Conservation (phyloP, 2,113 vertebrate genomes). For the Pseudonaja textilis region DNA sequence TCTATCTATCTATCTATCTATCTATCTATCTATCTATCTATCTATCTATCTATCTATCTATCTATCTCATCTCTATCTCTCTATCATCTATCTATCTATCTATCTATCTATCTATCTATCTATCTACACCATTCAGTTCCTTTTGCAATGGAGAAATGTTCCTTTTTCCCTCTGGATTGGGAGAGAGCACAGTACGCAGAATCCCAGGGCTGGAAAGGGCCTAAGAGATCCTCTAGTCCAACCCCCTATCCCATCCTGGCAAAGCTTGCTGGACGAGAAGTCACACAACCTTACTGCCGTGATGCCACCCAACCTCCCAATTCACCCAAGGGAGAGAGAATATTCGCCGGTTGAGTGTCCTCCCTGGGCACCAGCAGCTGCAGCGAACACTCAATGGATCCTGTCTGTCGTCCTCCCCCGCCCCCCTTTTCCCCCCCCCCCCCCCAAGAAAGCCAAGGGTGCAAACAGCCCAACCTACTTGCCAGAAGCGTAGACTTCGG, state of each 20-base stretch:
- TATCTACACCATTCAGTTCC: background rate
- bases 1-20: too few species aligned
- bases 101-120: too few species aligned
- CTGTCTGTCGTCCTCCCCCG: rapidly evolving
- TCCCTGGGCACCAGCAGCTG: background rate
- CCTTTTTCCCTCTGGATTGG: background rate
- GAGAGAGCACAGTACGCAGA: background rate
- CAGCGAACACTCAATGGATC: background rate
- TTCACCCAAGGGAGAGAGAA: background rate
- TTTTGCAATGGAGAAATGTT: background rate
- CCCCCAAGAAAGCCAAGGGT: background rate
- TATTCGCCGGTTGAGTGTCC: background rate
- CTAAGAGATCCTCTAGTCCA: background rate
- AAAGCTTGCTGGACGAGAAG: rapidly evolving
- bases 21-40: too few species aligned
- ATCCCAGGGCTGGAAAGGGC: background rate
- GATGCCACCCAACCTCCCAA: background rate
- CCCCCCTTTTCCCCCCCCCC: too few species aligned
- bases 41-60: too few species aligned
- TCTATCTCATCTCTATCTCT: too few species aligned
- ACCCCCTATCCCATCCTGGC: background rate
- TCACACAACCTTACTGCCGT: background rate
- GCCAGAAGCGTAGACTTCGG: slow-evolving; percentile 70
- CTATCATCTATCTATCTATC: too few species aligned
- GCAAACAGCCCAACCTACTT: slow-evolving; percentile 23